Base-by-base conservation (phyloP, 2,113 vertebrate genomes). In the Cavia porcellus region DNA sequence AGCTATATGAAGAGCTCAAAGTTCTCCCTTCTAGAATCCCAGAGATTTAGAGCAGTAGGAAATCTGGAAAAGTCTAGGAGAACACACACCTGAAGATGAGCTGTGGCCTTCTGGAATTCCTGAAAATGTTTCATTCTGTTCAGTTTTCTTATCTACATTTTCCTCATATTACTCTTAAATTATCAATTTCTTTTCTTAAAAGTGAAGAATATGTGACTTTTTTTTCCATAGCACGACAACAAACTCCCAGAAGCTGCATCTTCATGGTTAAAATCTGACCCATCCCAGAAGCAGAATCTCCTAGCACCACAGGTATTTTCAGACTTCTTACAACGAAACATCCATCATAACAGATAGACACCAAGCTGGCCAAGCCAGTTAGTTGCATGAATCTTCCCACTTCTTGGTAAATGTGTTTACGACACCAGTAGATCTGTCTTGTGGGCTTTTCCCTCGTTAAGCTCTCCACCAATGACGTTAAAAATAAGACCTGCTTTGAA, bases 201-300 rank as follows among this genome's bases (percentile, higher is more conserved):
- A 93, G 85, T 95, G 42, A 92, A 20, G 92, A 80, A 82, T 59
- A 32, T 45, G 7, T 30, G 72, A 72, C 7, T 74, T 92, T 95
- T 47, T 52, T 92, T 82, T 52, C 42, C 70, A 55, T 81, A 98
- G 97, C 79, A 95, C 90, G 80, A 94, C 90, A 84, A 68, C 61
- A 98, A 97, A 96, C 19, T 96, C 45, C 72, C 96, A 93, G 96
- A 94, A 93, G 62, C 92, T 81, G 6, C 95, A 75, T 85, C 96
- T 25, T 72, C 89, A 8, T 97, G 96, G 97, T 90, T 97, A 64
- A 97, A 96, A 24, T 62, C 92, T 66, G 97, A 97, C 57, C 96
- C 95, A 57, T 95, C 97, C 81, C 92, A 96, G 92, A 97, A 98
- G 94, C 75, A 98, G 82, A 95, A 66, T 88, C 90, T 97, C 77